A percentile compares a stretch with the other conserved stretches of the same genome.
Evolutionary conservation across 2,888 invertebrate genomes (phyloP).

Genomic region (Agrochola lota): DNA sequence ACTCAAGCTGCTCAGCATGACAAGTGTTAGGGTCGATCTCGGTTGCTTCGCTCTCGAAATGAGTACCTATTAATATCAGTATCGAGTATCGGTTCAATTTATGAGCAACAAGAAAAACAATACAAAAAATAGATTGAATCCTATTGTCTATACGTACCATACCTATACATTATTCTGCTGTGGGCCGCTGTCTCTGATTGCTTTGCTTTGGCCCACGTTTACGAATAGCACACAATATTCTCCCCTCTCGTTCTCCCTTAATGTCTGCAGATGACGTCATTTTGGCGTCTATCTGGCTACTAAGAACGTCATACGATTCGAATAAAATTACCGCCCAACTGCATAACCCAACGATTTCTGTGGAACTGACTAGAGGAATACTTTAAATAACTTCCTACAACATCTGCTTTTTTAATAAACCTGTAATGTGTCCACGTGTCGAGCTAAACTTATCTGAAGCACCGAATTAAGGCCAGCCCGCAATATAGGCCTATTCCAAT

Average conservation of each 20-base stretch:
- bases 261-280: conserved; percentile 23
- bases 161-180: not conserved
- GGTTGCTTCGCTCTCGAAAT: not conserved
- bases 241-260: not conserved
- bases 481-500: not conserved
- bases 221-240: conserved; percentile 3
- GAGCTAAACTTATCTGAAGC: not conserved
- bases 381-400: too few relatives aligned
- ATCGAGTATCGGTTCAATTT: not conserved
- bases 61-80: not conserved
- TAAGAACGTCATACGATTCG: conserved; percentile 19
- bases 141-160: conserved; percentile 22
- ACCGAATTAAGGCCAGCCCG: not conserved
- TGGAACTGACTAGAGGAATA: not conserved
- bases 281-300: conserved; percentile 31
- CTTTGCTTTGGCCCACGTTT: conserved; percentile 16
- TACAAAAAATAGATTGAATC: conserved; percentile 32
- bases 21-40: not conserved
- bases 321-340: conserved; percentile 11
- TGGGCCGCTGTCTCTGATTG: conserved; percentile 5
- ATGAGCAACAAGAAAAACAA: not conserved
- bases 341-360: too few relatives aligned
- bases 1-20: not conserved
- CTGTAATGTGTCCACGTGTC: not conserved
- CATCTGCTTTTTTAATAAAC: too few relatives aligned